Evolutionary conservation across 2,888 invertebrate genomes (phyloP), one percentile per base, ranked within the genome.

Genomic region (Hymenopus coronatus): DNA sequence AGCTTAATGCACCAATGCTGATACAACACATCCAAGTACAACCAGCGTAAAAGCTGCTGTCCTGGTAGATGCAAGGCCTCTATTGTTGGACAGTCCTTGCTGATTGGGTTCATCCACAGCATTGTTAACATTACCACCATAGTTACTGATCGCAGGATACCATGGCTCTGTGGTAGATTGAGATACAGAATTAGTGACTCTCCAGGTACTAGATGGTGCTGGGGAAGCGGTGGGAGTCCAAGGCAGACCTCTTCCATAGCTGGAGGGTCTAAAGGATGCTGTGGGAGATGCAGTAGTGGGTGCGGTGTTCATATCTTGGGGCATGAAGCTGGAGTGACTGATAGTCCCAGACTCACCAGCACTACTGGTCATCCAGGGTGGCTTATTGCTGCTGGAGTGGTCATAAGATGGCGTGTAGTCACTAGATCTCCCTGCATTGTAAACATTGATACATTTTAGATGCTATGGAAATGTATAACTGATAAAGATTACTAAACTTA

Each of bases 71-170:
- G 85, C 27, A 12, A 81, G 40, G 12, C 1, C 25, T 28, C 85
- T 88, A n/a, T 84, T 89, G 30, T 93, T 93, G 28, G 92, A 92
- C 40, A 94, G 92, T 0, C 95, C 95, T 91, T 94, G 93, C 91
- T 95, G 95, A 91, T 95, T 95, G 0, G 95, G 95, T 91, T 95
- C 94, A 90, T 95, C 95, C 2, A 95, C 94, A 91, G 94, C 94
- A 91, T 94, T 94, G n/a, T 94, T 92, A 89, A 91, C 90, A 28
- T 90, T 90, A 54, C 94, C 94, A 28, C 94, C 94, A 84, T 88
- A 84, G n/a, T 84, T 83, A 40, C 84, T 84, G 9, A 83, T 46
- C 3, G 94, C 94, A 54, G 94, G 94, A 91, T 94, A 94, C 94
- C 94, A 94, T 0, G 94, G 87, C 83, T 92, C 92, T 28, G 89